Evolutionary conservation across 2,797 vertebrate genomes (phyloP).

Genomic region (Hoplostethus mediterraneus): DNA sequence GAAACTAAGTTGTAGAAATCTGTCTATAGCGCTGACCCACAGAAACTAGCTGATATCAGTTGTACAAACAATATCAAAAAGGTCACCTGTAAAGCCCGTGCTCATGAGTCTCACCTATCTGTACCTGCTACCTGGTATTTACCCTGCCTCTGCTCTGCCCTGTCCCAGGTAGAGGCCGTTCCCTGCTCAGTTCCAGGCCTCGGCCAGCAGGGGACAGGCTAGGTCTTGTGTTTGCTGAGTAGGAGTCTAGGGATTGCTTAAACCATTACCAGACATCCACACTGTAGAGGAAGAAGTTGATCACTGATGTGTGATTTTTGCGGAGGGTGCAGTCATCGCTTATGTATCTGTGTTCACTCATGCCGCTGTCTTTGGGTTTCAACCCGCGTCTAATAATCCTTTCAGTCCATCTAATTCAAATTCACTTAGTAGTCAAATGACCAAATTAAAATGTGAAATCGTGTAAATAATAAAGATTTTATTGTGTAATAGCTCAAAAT

Average conservation of each 20-base stretch:
- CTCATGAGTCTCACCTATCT: background rate
- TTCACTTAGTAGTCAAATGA: slow-evolving; percentile 2
- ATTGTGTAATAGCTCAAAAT: slow-evolving; percentile 89
- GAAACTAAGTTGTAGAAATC: background rate
- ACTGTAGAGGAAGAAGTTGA: slow-evolving; percentile 10
- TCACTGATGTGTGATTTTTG: slow-evolving; percentile 13
- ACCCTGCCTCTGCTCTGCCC: background rate
- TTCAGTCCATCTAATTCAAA: background rate
- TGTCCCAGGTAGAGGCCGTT: too few relatives aligned
- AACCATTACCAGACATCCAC: slow-evolving; percentile 22
- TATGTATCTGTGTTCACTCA: background rate
- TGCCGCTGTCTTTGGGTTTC: background rate
- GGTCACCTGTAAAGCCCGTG: background rate
- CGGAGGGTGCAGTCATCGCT: background rate
- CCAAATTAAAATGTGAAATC: background rate
- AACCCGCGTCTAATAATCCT: background rate
- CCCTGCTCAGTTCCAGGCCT: slow-evolving; percentile 44
- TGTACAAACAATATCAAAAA: background rate
- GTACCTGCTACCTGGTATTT: background rate
- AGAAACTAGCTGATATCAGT: background rate
- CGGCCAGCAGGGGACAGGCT: slow-evolving; percentile 67
- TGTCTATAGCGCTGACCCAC: background rate
- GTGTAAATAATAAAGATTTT: slow-evolving; percentile 85
- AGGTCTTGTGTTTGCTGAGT: slow-evolving; percentile 39
- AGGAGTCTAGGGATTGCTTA: slow-evolving; percentile 6